Percentiles rank a stretch among this genome's conserved stretches.
phyloP scores from a whole-genome alignment of 2,888 invertebrate species.

The Mechanitis messenoides region DNA sequence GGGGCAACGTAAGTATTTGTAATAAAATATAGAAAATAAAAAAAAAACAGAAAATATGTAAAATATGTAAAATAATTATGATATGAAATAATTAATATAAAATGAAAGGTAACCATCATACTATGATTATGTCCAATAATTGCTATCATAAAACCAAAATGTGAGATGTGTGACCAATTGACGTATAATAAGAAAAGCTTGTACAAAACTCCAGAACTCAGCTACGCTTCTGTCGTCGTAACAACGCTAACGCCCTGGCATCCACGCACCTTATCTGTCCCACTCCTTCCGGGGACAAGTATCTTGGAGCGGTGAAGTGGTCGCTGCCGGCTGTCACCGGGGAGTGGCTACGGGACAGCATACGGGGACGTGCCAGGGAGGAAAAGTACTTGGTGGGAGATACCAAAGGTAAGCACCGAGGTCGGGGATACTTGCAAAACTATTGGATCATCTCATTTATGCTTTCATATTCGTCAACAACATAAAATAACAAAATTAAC shows the following conservation, averaged over 20 bases:
- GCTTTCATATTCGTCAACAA: no score
- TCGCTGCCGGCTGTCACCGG: conserved; percentile 86
- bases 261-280: conserved; percentile 90
- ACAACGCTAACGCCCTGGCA: conserved; percentile 69
- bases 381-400: conserved; percentile 76
- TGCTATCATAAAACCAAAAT: not conserved
- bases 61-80: not conserved
- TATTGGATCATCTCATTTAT: no score
- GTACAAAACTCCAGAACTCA: conserved; percentile 49
- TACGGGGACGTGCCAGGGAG: conserved; percentile 58
- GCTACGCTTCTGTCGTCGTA: conserved; percentile 64
- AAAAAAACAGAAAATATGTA: not conserved
- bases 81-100: not conserved
- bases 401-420: conserved; percentile 20
- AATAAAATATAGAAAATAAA: not conserved
- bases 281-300: conserved; percentile 85
- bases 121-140: not conserved
- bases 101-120: not conserved
- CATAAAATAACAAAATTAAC: no score
- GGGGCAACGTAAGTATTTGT: conserved; percentile 80
- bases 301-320: conserved; percentile 90
- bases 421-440: not conserved
- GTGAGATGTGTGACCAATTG: not conserved
- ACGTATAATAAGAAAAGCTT: not conserved
- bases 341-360: conserved; percentile 86